These are phyloP conservation scores for roundworm (Caenorhabditis elegans) DNA, from an alignment of 1,140 invertebrate genomes.

Conservation along the genomic window DNA sequence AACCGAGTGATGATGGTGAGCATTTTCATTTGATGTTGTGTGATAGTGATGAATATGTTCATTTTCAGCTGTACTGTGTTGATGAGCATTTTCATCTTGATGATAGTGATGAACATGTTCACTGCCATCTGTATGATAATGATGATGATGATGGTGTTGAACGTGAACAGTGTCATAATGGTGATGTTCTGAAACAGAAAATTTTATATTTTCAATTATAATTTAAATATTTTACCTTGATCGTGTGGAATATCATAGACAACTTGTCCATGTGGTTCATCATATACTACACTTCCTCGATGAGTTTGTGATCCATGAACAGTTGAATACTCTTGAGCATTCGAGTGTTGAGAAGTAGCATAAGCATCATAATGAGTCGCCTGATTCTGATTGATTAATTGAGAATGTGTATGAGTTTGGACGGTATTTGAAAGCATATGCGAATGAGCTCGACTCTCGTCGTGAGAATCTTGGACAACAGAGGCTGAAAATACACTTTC, in stretches of 20 bases:
- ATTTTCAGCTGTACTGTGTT: too few relatives aligned
- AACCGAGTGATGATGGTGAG: neutral
- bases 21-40: too few relatives aligned
- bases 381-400: neutral
- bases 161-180: constrained; percentile 16
- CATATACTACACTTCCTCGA: neutral
- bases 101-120: too few relatives aligned
- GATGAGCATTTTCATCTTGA: too few relatives aligned
- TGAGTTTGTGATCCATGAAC: neutral
- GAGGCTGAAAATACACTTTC: neutral
- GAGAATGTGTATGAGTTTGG: neutral
- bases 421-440: neutral
- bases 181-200: neutral
- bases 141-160: constrained; percentile 35
- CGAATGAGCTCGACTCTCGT: neutral
- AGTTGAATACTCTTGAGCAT: too few relatives aligned
- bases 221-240: neutral
- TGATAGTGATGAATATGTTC: too few relatives aligned
- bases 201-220: neutral
- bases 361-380: neutral
- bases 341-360: neutral
- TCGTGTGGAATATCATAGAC: neutral
- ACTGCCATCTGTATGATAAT: too few relatives aligned
- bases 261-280: neutral
- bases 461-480: neutral